Base-by-base conservation (phyloP, 1,140 invertebrate genomes). In the Linepithema humile region DNA sequence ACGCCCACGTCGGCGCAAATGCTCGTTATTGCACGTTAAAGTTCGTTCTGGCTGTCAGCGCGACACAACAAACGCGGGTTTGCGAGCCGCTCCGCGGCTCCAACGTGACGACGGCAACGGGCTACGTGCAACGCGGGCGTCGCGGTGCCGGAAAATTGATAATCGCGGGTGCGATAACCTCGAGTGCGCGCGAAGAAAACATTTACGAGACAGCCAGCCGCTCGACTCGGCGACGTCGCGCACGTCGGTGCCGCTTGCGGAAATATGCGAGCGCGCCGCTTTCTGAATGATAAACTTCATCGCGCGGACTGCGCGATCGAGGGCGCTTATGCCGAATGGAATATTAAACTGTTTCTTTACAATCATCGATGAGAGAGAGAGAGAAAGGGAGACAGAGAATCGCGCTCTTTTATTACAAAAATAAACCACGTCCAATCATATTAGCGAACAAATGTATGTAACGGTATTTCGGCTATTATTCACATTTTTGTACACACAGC, bases 1-100 rank as follows among this genome's bases (percentile, higher is more conserved):
- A 85, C 86, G 83, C 75, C 86, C 87, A 73, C 62, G 74, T 85
- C 86, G 83, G 75, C 86, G 82, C 87, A 80, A 75, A 82, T 50
- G 86, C 86, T 82, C 87, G 86, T 87, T 88, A 88, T 88, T 88
- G 86, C 86, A 53, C 64, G 86, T 77, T 85, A 72, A 85, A 88
- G 87, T 88, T 88, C 87, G 83, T 88, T 82, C 65, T 62, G 23
- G 69, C 85, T 88, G 85, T 87, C 82, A 87, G 43, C 82, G 55
- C 60, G 86, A 72, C 74, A 70, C 85, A 85, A 88, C 85, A 85
- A 85, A 85, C 83, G 62, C 50, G 73, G 67, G 82, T 84, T 87
- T 80, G 53, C 59, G 74, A 55, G 59, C 50, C 78, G 29, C 26
- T 26, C 4, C 40, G n/a, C n/a, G 15, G 20, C 50, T 45, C 35